A percentile compares a stretch with the other conserved stretches of the same genome.
Conservation (phyloP, 2,888 invertebrate species). For the Spilosoma lubricipeda region DNA sequence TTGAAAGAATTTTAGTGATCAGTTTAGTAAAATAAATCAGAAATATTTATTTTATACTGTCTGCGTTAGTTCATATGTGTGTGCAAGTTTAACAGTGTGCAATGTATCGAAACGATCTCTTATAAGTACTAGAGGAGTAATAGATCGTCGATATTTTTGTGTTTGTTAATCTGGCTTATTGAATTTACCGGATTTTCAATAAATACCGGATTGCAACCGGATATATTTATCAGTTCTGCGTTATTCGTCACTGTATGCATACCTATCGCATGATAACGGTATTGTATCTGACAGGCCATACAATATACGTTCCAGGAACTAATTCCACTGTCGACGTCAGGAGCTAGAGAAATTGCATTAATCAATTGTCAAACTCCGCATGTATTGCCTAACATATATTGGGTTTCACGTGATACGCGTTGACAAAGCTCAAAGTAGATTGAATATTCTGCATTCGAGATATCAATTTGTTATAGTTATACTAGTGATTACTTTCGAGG, state of each 20-base stretch:
- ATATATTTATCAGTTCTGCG: slow-evolving; percentile 41
- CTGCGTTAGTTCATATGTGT: not conserved
- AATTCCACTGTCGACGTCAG: slow-evolving; percentile 64
- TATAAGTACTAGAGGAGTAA: not conserved
- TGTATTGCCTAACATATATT: slow-evolving; percentile 64
- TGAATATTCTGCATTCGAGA: slow-evolving; percentile 48
- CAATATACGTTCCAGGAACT: slow-evolving; percentile 55
- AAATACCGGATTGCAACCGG: slow-evolving; percentile 19
- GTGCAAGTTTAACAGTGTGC: not conserved
- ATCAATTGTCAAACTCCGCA: slow-evolving; percentile 78
- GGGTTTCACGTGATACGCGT: slow-evolving; percentile 56
- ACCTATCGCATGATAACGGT: slow-evolving; percentile 17
- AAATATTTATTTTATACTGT: no score
- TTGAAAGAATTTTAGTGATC: no score
- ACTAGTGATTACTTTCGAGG: not conserved
- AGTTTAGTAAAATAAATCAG: no score
- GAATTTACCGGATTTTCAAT: not conserved
- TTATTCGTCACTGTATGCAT: slow-evolving; percentile 33
- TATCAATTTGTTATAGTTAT: slow-evolving; percentile 30
- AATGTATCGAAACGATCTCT: not conserved
- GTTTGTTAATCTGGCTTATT: not conserved
- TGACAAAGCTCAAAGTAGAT: slow-evolving; percentile 65
- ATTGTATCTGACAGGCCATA: slow-evolving; percentile 43
- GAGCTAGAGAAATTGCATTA: slow-evolving; percentile 79
- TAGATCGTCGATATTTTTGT: no score